Evolutionary conservation across 1,140 invertebrate genomes (phyloP).

Genomic region (Conus ventricosus): DNA sequence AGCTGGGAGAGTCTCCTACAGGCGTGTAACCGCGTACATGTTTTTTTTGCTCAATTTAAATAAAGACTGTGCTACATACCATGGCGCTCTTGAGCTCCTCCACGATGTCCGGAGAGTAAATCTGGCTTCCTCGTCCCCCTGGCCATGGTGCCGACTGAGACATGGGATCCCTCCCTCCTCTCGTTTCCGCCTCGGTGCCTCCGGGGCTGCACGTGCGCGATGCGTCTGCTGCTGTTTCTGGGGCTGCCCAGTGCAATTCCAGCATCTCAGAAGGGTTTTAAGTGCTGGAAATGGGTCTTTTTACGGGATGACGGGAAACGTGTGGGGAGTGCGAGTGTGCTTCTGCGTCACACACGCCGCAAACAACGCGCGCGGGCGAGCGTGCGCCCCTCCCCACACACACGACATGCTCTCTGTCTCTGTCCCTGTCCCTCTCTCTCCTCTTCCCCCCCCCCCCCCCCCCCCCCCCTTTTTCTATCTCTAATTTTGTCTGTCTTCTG

Average conservation of each 20-base stretch:
- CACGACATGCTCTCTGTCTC: too few species aligned
- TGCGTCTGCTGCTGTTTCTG: not conserved
- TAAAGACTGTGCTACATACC: not conserved
- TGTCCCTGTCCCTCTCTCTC: too few species aligned
- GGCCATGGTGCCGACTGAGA: not conserved
- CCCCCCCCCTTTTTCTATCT: too few species aligned
- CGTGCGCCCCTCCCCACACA: too few species aligned
- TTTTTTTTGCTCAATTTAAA: too few species aligned
- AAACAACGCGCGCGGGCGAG: too few species aligned
- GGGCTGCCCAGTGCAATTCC: not conserved
- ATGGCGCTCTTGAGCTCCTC: constrained; percentile 24
- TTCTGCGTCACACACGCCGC: too few species aligned
- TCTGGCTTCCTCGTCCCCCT: constrained; percentile 1
- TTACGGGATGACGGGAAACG: too few species aligned
- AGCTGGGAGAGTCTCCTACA: not conserved
- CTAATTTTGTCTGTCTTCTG: too few species aligned
- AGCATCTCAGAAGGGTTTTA: not conserved
- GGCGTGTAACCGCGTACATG: not conserved
- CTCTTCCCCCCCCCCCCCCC: too few species aligned
- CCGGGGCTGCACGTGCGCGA: not conserved
- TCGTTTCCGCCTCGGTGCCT: not conserved
- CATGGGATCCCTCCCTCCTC: not conserved
- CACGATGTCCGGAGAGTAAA: constrained; percentile 16
- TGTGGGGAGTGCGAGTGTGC: too few species aligned
- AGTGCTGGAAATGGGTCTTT: not conserved